These are phyloP conservation scores for Aegypius monachus DNA, from an alignment of 2,113 vertebrate genomes.

Conservation along the genomic window DNA sequence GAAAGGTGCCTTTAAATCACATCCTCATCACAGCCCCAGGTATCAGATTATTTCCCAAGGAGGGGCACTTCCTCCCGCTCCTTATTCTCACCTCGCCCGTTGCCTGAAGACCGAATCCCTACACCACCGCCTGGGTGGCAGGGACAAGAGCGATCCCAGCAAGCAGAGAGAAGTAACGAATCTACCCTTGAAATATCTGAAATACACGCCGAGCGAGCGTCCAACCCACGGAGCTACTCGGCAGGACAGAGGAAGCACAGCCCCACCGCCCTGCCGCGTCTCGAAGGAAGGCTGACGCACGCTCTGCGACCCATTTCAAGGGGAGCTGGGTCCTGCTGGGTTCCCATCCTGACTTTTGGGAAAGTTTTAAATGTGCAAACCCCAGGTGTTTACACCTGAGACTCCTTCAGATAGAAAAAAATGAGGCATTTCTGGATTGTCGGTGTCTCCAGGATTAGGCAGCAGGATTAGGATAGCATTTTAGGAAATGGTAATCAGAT, in stretches of 20 bases:
- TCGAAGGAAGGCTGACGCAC: background rate
- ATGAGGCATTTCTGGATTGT: background rate
- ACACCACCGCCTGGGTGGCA: background rate
- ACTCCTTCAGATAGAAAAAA: background rate
- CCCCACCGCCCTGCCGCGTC: background rate
- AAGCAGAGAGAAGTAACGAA: background rate
- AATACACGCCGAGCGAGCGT: accelerated
- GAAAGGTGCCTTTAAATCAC: background rate
- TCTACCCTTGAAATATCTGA: background rate
- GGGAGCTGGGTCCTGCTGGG: background rate
- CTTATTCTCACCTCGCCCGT: background rate
- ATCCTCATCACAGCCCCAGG: background rate
- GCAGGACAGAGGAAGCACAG: background rate
- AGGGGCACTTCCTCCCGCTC: background rate
- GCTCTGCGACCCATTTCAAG: accelerated
- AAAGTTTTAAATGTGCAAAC: background rate
- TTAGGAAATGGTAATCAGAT: background rate
- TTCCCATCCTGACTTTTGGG: background rate
- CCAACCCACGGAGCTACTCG: accelerated
- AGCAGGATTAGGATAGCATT: background rate
- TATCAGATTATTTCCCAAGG: accelerated
- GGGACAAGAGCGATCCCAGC: background rate
- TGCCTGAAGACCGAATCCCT: background rate
- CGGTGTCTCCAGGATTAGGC: background rate
- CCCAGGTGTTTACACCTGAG: background rate